phyloP scores from a whole-genome alignment of 2,113 vertebrate species.

The Macquaria ambigua region DNA sequence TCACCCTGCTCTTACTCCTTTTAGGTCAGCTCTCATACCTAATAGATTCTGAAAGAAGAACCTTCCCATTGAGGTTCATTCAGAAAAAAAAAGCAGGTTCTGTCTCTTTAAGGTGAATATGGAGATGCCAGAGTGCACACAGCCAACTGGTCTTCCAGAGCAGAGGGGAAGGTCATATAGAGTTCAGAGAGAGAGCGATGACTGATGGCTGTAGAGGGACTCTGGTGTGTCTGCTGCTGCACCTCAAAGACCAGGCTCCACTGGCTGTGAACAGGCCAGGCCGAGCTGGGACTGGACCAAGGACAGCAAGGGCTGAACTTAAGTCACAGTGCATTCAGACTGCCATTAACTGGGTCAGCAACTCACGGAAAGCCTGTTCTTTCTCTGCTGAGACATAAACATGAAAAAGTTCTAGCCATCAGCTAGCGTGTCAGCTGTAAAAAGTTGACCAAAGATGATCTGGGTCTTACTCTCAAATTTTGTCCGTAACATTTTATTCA shows the following conservation, averaged over 20 bases:
- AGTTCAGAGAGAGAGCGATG: conserved; percentile 91
- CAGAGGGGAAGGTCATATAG: conserved; percentile 89
- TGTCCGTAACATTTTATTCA: neutral
- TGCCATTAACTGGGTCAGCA: conserved; percentile 32
- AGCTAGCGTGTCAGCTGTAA: conserved; percentile 8
- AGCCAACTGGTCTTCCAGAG: conserved; percentile 76
- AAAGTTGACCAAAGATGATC: neutral
- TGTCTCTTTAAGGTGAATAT: conserved; percentile 80
- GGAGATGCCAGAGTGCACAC: conserved; percentile 84
- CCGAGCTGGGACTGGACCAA: conserved; percentile 72
- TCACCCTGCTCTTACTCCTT: conserved; percentile 16
- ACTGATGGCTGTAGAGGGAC: conserved; percentile 87
- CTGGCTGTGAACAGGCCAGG: conserved; percentile 43
- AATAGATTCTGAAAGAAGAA: conserved; percentile 35
- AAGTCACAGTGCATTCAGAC: conserved; percentile 28
- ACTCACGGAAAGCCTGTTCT: conserved; percentile 4
- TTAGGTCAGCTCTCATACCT: conserved; percentile 33
- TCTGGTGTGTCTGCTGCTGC: conserved; percentile 84
- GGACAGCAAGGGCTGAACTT: conserved; percentile 22
- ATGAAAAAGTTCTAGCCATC: conserved; percentile 16
- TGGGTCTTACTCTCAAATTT: neutral
- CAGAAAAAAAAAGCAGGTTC: conserved; percentile 13
- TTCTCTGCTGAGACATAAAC: conserved; percentile 27
- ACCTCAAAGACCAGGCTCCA: conserved; percentile 83
- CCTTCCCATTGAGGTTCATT: conserved; percentile 14